These are phyloP conservation scores for Yponomeuta plumbellus DNA, from an alignment of 2,888 invertebrate species.

Conservation along the genomic window DNA sequence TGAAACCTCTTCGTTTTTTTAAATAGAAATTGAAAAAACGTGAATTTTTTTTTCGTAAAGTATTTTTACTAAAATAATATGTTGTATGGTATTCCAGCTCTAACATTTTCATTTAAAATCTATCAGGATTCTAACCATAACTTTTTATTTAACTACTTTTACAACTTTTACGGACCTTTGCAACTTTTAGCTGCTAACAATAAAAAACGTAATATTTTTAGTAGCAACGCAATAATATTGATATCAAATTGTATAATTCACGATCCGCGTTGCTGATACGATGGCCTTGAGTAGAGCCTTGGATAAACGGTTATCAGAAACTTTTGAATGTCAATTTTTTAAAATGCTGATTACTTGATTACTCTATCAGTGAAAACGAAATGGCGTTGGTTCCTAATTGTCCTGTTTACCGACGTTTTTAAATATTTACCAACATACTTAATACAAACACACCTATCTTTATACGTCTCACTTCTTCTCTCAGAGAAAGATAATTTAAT, in stretches of 20 bases:
- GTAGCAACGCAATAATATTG: not conserved
- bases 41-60: too few relatives aligned
- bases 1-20: too few relatives aligned
- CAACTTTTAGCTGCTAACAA: too few relatives aligned
- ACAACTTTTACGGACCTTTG: too few relatives aligned
- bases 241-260: not conserved
- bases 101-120: not conserved
- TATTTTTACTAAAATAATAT: too few relatives aligned
- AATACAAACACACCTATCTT: too few relatives aligned
- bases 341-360: not conserved
- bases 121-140: too few relatives aligned
- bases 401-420: not conserved
- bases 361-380: not conserved
- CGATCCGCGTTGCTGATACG: not conserved
- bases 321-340: not conserved
- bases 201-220: not conserved
- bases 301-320: not conserved
- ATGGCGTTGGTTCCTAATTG: not conserved
- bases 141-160: too few relatives aligned
- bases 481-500: too few relatives aligned
- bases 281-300: slow-evolving; percentile 9
- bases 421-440: not conserved
- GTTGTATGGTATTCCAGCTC: too few relatives aligned
- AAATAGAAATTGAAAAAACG: too few relatives aligned
- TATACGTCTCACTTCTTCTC: too few relatives aligned